Evolutionary conservation across 2,888 invertebrate species (phyloP).

Genomic region (Megastigmus dorsalis): DNA sequence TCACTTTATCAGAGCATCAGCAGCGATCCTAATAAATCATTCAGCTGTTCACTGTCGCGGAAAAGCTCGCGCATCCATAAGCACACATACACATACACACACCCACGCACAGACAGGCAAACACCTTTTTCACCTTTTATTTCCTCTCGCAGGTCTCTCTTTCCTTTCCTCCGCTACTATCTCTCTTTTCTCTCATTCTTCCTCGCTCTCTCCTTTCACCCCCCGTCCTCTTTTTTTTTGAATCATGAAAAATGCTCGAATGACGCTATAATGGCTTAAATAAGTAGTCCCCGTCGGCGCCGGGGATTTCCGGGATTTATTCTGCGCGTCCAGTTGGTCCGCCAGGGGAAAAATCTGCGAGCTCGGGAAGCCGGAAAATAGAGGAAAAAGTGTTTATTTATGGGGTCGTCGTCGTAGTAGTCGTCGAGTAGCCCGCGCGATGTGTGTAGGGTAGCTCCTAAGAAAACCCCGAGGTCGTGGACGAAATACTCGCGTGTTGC

Average conservation of each 20-base stretch:
- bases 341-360: neutral
- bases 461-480: too few relatives aligned
- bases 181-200: neutral
- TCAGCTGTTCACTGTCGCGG: too few relatives aligned
- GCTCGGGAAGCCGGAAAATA: neutral
- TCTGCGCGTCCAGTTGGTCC: conserved; percentile 1
- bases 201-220: neutral
- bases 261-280: conserved; percentile 39
- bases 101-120: neutral
- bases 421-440: neutral
- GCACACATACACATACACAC: too few relatives aligned
- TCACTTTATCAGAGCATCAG: too few relatives aligned
- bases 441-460: too few relatives aligned
- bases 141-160: neutral
- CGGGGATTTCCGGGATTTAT: conserved; percentile 46
- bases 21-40: too few relatives aligned
- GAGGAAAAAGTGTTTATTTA: conserved; percentile 42
- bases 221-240: neutral
- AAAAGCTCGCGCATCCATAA: too few relatives aligned
- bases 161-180: neutral
- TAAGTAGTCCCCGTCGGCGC: conserved; percentile 35
- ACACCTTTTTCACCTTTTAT: neutral
- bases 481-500: neutral
- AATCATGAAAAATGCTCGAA: conserved; percentile 32
- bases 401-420: conserved; percentile 1